Evolutionary conservation across 2,113 vertebrate species (phyloP), one percentile per base, ranked within the genome.

Genomic region (Mus pahari): DNA sequence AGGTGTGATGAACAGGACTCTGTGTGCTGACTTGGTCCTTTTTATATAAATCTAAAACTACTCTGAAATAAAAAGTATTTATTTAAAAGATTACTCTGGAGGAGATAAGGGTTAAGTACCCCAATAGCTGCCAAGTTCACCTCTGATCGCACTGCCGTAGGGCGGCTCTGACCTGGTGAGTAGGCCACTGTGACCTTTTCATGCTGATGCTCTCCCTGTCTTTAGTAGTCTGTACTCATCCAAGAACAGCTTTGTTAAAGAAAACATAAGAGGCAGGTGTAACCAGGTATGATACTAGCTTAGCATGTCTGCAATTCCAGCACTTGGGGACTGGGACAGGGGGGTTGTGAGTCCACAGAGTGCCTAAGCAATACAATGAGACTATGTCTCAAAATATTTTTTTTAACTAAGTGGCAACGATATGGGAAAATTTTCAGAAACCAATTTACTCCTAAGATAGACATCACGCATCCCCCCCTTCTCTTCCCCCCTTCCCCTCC

Each of bases 11-110:
- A 33, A 9, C 28, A 36, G 45, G 48, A 78, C 20, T 71, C 42
- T 33, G 48, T 86, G 31, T 33, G 48, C 14, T 55, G 14, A 68
- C 62, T 60, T 58, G 83, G 39, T 8, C 42, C 16, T 88, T 71
- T 92, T 92, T 42, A 66, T 87, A 3, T 87, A 78, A 87, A 78
- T 55, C n/a, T 62, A 86, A 94, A 96, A 78, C 20, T 22, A 5
- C 71, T 77, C 26, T 75, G 19, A 86, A 96, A 93, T 19, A 94
- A 70, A 71, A 81, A 79, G 42, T 28, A 2, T 39, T 77, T 64
- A 71, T 66, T 77, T 77, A 86, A 70, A 94, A 84, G 95, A 58
- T 70, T 87, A 26, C 75, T 73, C 26, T n/a, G 26, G 33, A 78
- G 28, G 17, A 90, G 36, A 50, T 78, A 10, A 81, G n/a, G 22